Base-by-base conservation (phyloP, 2,113 vertebrate genomes). In the Deroptyus accipitrinus region DNA sequence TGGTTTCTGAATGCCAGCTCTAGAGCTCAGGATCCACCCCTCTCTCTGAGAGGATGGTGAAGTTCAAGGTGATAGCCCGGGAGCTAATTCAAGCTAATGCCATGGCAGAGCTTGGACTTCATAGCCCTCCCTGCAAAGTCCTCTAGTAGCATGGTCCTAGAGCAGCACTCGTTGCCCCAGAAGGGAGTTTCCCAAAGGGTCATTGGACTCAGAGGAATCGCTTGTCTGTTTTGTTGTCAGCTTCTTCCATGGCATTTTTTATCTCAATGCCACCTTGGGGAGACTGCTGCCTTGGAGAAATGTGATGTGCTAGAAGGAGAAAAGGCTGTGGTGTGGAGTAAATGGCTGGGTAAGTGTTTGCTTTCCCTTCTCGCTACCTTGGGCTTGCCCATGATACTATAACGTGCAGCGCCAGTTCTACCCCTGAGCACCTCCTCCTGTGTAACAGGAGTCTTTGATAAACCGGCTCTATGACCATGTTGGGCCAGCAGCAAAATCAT, bases 401-500 rank as follows among this genome's bases (percentile, higher is more conserved):
- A 22, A 39, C 0, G 4, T 14, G n/a, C 7, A 9, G 28, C 5
- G 9, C 31, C 28, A 57, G 39, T 23, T 93, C 44, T n/a, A 7
- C 19, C 39, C 25, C n/a, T 41, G 25, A 30, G 17, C 11, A 11
- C 8, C 25, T 44, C 6, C 24, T 72, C 27, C 27, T 51, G 11
- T n/a, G 30, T 8, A 67, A 55, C 19, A 76, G 30, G 23, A 51
- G 24, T 13, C 46, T 41, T 41, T 22, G 17, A 9, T 31, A 66
- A 93, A 80, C 12, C 6, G 5, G 1, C 23, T 54, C 15, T 59
- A 4, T 1, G 2, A 17, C 31, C 11, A 4, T 1, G 0, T 3
- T 59, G 68, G 10, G 41, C 27, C 16, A 61, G 49, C 24, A 37
- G 24, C 7, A 31, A 52, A 52, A 70, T n/a, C 30, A 31, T 48